Base-by-base conservation (phyloP, 2,888 invertebrate genomes). In the Ephialtes manifestator region DNA sequence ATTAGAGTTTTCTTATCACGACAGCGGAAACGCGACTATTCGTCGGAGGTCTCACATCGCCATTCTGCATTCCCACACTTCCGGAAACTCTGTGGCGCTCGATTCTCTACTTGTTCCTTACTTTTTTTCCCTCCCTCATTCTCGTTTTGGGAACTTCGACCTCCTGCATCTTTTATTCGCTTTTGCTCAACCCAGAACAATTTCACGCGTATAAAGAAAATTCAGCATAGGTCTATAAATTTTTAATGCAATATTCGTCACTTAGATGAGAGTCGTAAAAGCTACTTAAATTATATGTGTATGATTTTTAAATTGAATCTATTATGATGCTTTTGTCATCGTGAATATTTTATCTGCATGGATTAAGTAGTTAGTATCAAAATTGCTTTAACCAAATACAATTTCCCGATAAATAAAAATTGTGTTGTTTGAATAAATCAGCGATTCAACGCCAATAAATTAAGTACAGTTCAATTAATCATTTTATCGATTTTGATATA, bases 1-100 rank as follows among this genome's bases (percentile, higher is more conserved):
- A 89, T 90, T 88, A 86, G 71, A 88, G 83, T 88, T 90, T 89
- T 87, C 89, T 87, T 71, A 68, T 71, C 86, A 63, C 53, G 81
- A 60, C 53, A 31, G 43, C 76, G 80, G 83, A 88, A 85, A 88
- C 81, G 86, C 86, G 86, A 87, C 78, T 84, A 80, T 79, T 79
- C 81, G 71, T 84, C 77, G 46, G 18, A 51, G 31, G 60, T 71
- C 75, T 67, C 72, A 46, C 76, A 53, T 39, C 51, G 35, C 39
- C 39, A 51, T 72, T 83, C 51, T 48, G 63, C 74, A 20, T 65
- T 13, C 24, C 24, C 58, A 39, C 24, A 80, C 46, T 35, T 75
- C 58, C 46, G 43, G 39, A 39, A 60, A 46, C 35, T 72, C 24
- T n/a, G 28, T 55, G 28, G 20, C 18, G 28, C 24, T 13, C 43